These are phyloP conservation scores for Margarornis squamiger DNA, from an alignment of 2,797 vertebrate species.

Conservation along the genomic window DNA sequence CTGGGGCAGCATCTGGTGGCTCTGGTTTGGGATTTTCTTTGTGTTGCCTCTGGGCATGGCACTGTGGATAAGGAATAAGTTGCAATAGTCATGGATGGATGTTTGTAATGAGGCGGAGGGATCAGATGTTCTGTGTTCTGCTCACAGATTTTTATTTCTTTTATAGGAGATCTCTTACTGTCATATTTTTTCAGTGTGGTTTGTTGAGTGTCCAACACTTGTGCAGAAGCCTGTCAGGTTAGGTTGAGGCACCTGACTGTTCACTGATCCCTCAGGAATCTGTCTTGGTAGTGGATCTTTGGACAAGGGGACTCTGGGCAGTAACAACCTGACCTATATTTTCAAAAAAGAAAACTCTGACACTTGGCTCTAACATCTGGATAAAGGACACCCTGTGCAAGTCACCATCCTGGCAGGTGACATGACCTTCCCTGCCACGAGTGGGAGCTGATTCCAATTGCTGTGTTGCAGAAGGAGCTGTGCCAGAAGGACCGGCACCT, in stretches of 20 bases:
- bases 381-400: not conserved
- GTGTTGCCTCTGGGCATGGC: not conserved
- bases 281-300: not conserved
- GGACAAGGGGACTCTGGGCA: not conserved
- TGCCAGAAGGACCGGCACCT: constrained; percentile 90
- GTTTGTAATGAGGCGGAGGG: not conserved
- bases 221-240: not conserved
- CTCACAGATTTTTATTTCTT: not conserved
- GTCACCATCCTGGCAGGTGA: not conserved
- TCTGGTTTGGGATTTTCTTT: not conserved
- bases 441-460: not conserved
- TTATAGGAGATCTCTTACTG: not conserved
- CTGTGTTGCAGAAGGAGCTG: constrained; percentile 85
- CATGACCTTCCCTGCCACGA: not conserved
- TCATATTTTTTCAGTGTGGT: not conserved
- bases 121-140: not conserved
- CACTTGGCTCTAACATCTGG: not conserved
- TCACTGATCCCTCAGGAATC: not conserved
- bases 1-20: not conserved
- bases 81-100: not conserved
- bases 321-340: not conserved
- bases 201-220: not conserved
- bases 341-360: not conserved
- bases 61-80: not conserved
- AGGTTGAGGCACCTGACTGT: not conserved